Evolutionary conservation across 1,140 invertebrate species (phyloP), one percentile per base, ranked within the genome.

Genomic region (Archegozetes longisetosus): DNA sequence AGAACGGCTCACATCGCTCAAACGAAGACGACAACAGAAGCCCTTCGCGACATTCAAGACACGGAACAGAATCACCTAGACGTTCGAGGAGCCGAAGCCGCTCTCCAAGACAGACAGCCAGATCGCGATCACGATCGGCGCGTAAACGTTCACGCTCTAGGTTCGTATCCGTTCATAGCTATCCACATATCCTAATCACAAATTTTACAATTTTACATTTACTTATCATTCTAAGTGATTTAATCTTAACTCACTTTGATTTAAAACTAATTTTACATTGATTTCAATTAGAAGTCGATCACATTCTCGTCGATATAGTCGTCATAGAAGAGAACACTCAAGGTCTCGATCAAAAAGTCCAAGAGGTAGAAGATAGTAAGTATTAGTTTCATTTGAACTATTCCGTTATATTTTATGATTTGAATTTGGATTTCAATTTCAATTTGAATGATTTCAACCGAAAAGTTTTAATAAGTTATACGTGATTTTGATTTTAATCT

Each of bases 361-460:
- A n/a, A 56, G 53, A 22, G 52, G 49, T 54, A 58, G 62, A 3
- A 58, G 55, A 57, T 60, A 59, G 63, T 62, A 57, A 62, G 63
- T 53, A 26, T 17, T 58, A 17, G 28, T 9, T 48, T 59, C 28
- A 47, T 63, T 47, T 22, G 17, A 13, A 56, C 26, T 59, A 14
- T 26, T 26, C 46, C 53, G 25, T 58, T 25, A 20, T 24, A 9
- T n/a, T 14, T 28, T 25, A 0, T 29, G 50, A 23, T 13, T 29
- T 0, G 28, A 51, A n/a, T 53, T 40, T 13, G 13, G 6, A 25
- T n/a, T 25, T 29, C n/a, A 53, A n/a, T n/a, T n/a, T n/a, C n/a
- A n/a, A n/a, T n/a, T n/a, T n/a, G n/a, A n/a, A n/a, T n/a, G n/a
- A n/a, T n/a, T n/a, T n/a, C n/a, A n/a, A n/a, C n/a, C n/a, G n/a